Evolutionary conservation across 2,113 vertebrate genomes (phyloP).

Genomic region (Leiothrix lutea): DNA sequence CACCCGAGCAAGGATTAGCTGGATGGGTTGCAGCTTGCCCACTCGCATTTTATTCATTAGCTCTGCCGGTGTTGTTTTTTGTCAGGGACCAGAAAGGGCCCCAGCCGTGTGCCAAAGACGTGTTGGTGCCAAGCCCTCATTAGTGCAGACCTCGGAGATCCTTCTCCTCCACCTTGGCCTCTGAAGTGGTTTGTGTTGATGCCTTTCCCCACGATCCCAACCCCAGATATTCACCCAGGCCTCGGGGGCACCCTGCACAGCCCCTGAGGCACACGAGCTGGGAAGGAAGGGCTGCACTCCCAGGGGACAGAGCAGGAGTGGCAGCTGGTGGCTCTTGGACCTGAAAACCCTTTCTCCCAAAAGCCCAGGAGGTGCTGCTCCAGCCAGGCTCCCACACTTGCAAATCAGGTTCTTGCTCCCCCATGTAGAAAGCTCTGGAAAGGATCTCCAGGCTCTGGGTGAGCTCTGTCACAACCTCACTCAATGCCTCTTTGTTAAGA

Average conservation of each 20-base stretch:
- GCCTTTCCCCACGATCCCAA: conserved; percentile 44
- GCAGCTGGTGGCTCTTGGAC: not conserved
- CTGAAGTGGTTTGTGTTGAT: conserved; percentile 57
- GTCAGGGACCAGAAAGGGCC: not conserved
- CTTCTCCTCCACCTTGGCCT: conserved; percentile 36
- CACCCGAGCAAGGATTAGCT: not conserved
- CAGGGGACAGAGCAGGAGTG: not conserved
- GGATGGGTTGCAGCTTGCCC: not conserved
- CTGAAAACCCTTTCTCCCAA: not conserved
- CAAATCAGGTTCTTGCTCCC: conserved; percentile 16
- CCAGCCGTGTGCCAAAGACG: conserved; percentile 3
- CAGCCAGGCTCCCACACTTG: not conserved
- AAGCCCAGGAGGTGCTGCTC: not conserved
- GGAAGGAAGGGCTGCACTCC: not conserved
- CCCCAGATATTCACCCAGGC: not conserved
- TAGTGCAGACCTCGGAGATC: conserved; percentile 43
- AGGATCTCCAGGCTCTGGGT: not conserved
- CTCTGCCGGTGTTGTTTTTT: not conserved
- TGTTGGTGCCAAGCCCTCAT: conserved; percentile 50
- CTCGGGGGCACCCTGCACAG: not conserved
- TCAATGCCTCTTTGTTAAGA: conserved; percentile 58
- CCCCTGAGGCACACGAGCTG: not conserved
- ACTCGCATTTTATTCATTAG: not conserved
- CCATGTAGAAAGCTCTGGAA: not conserved
- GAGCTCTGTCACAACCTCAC: conserved; percentile 30